Evolutionary conservation across 2,113 vertebrate species (phyloP), one percentile per base, ranked within the genome.

Genomic region (Neodontobutis hainanensis): DNA sequence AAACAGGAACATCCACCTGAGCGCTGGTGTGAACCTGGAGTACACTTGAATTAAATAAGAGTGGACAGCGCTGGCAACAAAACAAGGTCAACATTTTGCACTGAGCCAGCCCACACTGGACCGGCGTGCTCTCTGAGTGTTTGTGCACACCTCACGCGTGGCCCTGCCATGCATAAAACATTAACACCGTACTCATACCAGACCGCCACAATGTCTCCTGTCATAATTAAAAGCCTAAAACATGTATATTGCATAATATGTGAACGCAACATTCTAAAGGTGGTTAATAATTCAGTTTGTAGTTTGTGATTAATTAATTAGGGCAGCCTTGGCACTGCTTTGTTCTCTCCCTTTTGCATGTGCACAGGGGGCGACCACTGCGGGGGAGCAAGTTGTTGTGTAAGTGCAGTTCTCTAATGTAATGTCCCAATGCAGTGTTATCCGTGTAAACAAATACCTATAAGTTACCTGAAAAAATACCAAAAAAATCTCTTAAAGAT

Each of bases 231-330:
- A 82, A 77, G 68, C 53, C 36, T 7, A 43, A 58, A 83, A 84
- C 79, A 87, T 82, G 75, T 79, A 85, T 74, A 84, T 87, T 88
- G 61, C 77, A 87, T 89, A 83, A 70, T 69, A 72, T 75, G 81
- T 49, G 74, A 87, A 83, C 68, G 69, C 56, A 87, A 88, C 87
- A 90, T 78, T 50, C 81, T 73, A 82, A 77, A 64, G 32, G 34
- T 76, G 36, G 42, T 91, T 84, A 86, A 89, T 87, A 82, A 89
- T 88, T 91, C 79, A 88, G 56, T 79, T 58, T 77, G 85, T 69
- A 73, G 82, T 77, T 83, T 61, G 48, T 87, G 81, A 87, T 90
- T 64, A 87, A 84, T 85, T 84, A 80, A 84, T 82, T 65, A 77
- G 69, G 55, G 70, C 63, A 27, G 75, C 82, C 74, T 70, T 49